phyloP scores from a whole-genome alignment of 2,888 invertebrate species.

The Drosophila maculinotata region DNA sequence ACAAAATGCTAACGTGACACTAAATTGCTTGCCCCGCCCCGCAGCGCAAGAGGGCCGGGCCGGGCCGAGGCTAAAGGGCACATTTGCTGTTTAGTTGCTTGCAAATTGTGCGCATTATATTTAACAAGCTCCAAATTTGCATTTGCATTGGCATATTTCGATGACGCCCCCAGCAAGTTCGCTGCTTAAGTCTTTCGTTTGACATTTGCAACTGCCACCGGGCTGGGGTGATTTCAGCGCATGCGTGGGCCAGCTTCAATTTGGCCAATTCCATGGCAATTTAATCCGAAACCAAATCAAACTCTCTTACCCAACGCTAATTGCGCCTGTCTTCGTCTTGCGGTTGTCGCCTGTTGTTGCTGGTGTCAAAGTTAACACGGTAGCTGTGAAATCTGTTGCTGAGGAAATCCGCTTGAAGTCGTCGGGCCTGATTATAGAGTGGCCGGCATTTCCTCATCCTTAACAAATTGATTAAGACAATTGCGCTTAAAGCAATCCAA shows the following conservation, averaged over 20 bases:
- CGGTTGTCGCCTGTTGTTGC: constrained; percentile 48
- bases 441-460: constrained; percentile 70
- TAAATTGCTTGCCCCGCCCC: constrained; percentile 59
- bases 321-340: constrained; percentile 58
- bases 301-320: constrained; percentile 60
- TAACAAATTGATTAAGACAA: constrained; percentile 78
- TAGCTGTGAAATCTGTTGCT: constrained; percentile 74
- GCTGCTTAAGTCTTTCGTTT: constrained; percentile 76
- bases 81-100: constrained; percentile 51
- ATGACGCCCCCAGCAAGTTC: constrained; percentile 65
- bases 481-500: constrained; percentile 60
- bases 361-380: constrained; percentile 79
- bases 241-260: constrained; percentile 70
- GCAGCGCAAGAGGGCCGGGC: constrained; percentile 34
- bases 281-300: constrained; percentile 55
- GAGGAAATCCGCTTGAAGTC: constrained; percentile 67
- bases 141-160: constrained; percentile 73
- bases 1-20: constrained; percentile 80
- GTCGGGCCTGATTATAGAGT: constrained; percentile 57
- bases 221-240: constrained; percentile 48
- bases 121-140: constrained; percentile 72
- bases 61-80: constrained; percentile 73
- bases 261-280: constrained; percentile 66
- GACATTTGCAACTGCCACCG: constrained; percentile 66
- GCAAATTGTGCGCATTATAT: constrained; percentile 74